phyloP scores from a whole-genome alignment of 2,888 invertebrate genomes.

The Microplitis manilae region DNA sequence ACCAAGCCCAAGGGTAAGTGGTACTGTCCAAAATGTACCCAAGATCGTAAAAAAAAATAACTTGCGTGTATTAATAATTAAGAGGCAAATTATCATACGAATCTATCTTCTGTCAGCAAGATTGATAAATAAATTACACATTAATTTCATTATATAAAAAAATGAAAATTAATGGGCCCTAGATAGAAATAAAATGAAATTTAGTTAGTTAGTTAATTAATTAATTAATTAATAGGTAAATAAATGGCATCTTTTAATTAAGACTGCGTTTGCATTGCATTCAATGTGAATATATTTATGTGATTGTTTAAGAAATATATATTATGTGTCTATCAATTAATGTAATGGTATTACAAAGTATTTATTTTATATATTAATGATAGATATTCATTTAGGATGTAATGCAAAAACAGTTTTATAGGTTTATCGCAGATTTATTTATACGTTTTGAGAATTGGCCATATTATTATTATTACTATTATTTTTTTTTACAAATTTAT shows the following conservation, averaged over 20 bases:
- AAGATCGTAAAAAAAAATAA: slow-evolving; percentile 73
- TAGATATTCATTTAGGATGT: slow-evolving; percentile 52
- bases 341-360: slow-evolving; percentile 6
- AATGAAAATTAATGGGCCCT: slow-evolving; percentile 44
- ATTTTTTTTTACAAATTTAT: slow-evolving; percentile 55
- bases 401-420: slow-evolving; percentile 53
- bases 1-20: slow-evolving; percentile 96
- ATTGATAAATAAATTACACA: slow-evolving; percentile 47
- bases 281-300: slow-evolving; percentile 45
- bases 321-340: slow-evolving; percentile 17
- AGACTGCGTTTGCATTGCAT: slow-evolving; percentile 56
- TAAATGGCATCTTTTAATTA: slow-evolving; percentile 42
- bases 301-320: slow-evolving; percentile 15
- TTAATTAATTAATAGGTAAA: slow-evolving; percentile 46
- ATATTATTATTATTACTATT: slow-evolving; percentile 44
- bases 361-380: slow-evolving; percentile 26
- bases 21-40: slow-evolving; percentile 81
- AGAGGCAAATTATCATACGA: neutral
- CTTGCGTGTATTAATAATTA: neutral
- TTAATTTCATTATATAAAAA: slow-evolving; percentile 51
- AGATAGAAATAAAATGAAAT: slow-evolving; percentile 26
- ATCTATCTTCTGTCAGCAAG: neutral
- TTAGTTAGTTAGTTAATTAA: slow-evolving; percentile 39
- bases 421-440: slow-evolving; percentile 52
- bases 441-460: slow-evolving; percentile 59